Conservation (phyloP, 2,113 vertebrate genomes). For the Rhinolophus sinicus region DNA sequence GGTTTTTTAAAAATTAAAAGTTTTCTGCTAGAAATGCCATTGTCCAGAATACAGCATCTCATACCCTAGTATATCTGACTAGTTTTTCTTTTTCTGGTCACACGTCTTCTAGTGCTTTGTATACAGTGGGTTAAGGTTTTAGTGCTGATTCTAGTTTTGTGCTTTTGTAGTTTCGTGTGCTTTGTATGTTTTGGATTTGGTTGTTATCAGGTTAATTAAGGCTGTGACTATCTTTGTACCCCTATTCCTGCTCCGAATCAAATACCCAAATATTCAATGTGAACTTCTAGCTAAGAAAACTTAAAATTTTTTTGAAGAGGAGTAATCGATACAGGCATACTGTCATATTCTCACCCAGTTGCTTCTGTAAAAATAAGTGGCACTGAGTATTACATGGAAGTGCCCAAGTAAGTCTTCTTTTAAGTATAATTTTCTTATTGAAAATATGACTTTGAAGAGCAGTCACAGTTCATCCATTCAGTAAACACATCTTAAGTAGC, state of each 20-base stretch:
- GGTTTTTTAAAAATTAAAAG: not conserved
- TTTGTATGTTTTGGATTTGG: not conserved
- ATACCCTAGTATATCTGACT: not conserved
- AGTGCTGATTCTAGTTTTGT: not conserved
- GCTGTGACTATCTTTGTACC: not conserved
- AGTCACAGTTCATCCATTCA: not conserved
- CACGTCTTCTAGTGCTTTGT: not conserved
- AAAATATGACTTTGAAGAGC: not conserved
- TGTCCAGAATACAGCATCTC: not conserved
- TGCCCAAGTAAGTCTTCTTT: not conserved
- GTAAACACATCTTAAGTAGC: not conserved
- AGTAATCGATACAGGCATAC: not conserved
- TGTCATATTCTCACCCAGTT: not conserved
- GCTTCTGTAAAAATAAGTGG: not conserved
- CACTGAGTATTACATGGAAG: not conserved
- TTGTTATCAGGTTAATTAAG: not conserved
- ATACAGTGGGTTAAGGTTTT: not conserved
- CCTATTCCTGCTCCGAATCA: not conserved
- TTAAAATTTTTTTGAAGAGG: not conserved
- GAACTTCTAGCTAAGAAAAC: not conserved
- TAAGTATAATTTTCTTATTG: constrained; percentile 8
- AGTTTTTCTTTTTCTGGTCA: not conserved
- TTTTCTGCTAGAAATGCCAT: not conserved
- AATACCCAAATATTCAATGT: not conserved
- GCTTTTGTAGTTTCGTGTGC: not conserved